A percentile compares a stretch with the other conserved stretches of the same genome.
Evolutionary conservation across 2,797 vertebrate species (phyloP).

Genomic region (Nothura maculosa): DNA sequence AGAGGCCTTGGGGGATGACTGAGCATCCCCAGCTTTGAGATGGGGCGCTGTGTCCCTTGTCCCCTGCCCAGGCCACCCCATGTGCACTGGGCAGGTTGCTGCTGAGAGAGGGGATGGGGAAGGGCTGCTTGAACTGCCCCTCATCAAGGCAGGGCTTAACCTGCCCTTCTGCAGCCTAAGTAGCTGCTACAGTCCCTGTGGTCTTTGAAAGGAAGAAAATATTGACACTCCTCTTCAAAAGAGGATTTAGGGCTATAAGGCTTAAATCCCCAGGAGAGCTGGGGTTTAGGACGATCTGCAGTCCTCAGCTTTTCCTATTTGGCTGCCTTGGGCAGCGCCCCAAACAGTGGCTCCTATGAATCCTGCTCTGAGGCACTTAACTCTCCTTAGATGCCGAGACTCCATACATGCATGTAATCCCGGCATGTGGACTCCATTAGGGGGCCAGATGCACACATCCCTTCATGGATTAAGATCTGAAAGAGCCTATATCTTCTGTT

Average conservation of each 20-base stretch:
- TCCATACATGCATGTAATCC: neutral
- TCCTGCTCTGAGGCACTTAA: neutral
- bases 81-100: neutral
- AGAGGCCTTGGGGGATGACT: neutral
- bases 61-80: neutral
- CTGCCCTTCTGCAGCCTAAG: neutral
- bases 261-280: slow-evolving; percentile 1
- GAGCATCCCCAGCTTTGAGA: neutral
- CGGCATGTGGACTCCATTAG: slow-evolving; percentile 34
- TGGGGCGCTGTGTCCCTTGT: fast-evolving
- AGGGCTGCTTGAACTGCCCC: fast-evolving
- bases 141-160: neutral
- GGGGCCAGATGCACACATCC: slow-evolving; percentile 31
- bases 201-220: neutral
- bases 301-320: slow-evolving; percentile 5
- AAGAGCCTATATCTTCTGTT: neutral
- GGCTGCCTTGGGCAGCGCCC: slow-evolving; percentile 25
- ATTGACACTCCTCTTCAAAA: neutral
- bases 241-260: neutral
- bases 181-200: neutral
- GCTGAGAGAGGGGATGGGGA: neutral
- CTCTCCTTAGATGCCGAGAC: neutral
- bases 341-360: slow-evolving; percentile 31
- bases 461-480: slow-evolving; percentile 21
- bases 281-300: neutral